These are phyloP conservation scores for Cephus pulcher DNA, from an alignment of 2,888 invertebrate genomes.

Conservation along the genomic window DNA sequence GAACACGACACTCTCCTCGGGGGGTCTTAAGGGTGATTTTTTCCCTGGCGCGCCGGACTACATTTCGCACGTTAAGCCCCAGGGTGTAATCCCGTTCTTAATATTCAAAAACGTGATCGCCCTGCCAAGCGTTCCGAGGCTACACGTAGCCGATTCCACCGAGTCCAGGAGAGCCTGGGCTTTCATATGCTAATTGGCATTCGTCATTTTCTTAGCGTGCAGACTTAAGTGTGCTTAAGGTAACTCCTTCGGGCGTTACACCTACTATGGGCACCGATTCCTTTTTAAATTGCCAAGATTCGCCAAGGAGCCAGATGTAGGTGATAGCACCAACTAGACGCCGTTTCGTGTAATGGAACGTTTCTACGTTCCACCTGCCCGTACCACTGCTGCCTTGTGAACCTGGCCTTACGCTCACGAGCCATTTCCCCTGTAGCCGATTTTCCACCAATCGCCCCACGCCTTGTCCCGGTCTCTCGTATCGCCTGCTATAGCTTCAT, in stretches of 20 bases:
- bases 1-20: slow-evolving; percentile 19
- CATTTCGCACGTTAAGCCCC: slow-evolving; percentile 65
- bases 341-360: not conserved
- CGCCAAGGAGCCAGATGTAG: not conserved
- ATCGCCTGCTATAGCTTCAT: not conserved
- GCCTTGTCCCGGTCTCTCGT: not conserved
- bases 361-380: not conserved
- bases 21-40: slow-evolving; percentile 55
- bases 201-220: slow-evolving; percentile 65
- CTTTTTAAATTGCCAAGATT: not conserved
- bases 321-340: not conserved
- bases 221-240: slow-evolving; percentile 63
- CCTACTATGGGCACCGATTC: not conserved
- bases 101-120: slow-evolving; percentile 68
- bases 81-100: slow-evolving; percentile 65
- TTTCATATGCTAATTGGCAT: slow-evolving; percentile 68
- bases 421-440: not conserved
- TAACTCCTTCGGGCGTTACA: slow-evolving; percentile 45
- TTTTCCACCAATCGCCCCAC: not conserved
- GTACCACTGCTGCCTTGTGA: not conserved
- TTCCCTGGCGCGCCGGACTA: slow-evolving; percentile 54
- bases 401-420: not conserved
- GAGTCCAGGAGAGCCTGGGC: slow-evolving; percentile 48
- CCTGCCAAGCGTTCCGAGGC: slow-evolving; percentile 54
- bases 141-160: slow-evolving; percentile 28